phyloP scores from a whole-genome alignment of 2,888 invertebrate genomes.

The Harpagoxenus sublaevis region DNA sequence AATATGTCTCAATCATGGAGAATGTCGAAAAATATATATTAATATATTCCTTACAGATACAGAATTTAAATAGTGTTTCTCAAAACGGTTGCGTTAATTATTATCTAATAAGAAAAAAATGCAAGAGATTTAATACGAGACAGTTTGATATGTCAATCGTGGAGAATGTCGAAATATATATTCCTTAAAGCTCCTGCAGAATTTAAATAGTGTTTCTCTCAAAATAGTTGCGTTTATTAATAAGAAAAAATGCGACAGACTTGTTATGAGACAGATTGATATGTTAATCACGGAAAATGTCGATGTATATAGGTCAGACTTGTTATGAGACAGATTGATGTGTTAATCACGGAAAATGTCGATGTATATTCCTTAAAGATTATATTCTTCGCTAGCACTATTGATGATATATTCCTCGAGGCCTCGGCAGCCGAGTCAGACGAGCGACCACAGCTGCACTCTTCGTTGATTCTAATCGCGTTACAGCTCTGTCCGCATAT shows the following conservation, averaged over 20 bases:
- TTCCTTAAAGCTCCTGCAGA: too few species aligned
- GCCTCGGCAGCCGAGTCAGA: conserved; percentile 4
- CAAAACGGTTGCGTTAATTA: too few species aligned
- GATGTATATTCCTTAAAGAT: background rate
- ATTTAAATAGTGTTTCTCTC: background rate
- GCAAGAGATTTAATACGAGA: background rate
- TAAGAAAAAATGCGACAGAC: background rate
- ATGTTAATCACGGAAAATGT: background rate
- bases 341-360: background rate
- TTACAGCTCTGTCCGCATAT: conserved; percentile 6
- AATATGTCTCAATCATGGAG: too few species aligned
- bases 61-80: too few species aligned
- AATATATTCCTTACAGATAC: background rate
- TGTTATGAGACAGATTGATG: background rate
- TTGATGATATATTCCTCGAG: background rate
- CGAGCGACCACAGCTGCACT: background rate
- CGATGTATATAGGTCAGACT: background rate
- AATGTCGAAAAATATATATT: background rate
- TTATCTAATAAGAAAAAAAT: too few species aligned
- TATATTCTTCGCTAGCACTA: background rate
- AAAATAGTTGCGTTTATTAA: background rate
- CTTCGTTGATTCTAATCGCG: conserved; percentile 31
- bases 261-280: background rate
- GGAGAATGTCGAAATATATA: background rate
- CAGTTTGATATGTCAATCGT: background rate